phyloP scores from a whole-genome alignment of 2,797 vertebrate species.

The Apodemus agrarius region DNA sequence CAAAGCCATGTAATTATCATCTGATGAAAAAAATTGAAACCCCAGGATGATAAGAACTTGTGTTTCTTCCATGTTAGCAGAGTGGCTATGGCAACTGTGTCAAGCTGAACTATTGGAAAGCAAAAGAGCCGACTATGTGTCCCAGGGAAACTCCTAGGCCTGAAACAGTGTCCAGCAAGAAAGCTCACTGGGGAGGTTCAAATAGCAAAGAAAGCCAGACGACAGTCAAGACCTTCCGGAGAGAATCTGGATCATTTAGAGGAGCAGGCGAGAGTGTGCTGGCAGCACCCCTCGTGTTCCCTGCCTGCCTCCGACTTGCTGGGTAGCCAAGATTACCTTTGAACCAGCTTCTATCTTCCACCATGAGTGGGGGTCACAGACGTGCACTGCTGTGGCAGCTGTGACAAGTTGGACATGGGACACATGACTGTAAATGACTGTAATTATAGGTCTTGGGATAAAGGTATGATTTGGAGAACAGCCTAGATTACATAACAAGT shows the following conservation, averaged over 20 bases:
- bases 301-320: background rate
- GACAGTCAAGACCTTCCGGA: background rate
- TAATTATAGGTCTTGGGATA: background rate
- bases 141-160: background rate
- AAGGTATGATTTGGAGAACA: background rate
- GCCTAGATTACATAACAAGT: background rate
- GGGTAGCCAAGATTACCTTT: background rate
- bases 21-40: background rate
- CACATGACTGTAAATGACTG: background rate
- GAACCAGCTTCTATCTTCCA: background rate
- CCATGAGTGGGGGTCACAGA: background rate
- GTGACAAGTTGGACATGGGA: background rate
- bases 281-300: background rate
- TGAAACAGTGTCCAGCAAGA: background rate
- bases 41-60: too few species aligned
- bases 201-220: background rate
- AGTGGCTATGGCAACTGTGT: too few species aligned
- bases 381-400: background rate
- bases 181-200: background rate
- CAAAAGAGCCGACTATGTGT: background rate
- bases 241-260: background rate
- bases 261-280: background rate
- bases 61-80: background rate
- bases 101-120: background rate
- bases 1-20: background rate